These are phyloP conservation scores for Heliconius cydno DNA, from an alignment of 2,888 invertebrate genomes.

Conservation along the genomic window DNA sequence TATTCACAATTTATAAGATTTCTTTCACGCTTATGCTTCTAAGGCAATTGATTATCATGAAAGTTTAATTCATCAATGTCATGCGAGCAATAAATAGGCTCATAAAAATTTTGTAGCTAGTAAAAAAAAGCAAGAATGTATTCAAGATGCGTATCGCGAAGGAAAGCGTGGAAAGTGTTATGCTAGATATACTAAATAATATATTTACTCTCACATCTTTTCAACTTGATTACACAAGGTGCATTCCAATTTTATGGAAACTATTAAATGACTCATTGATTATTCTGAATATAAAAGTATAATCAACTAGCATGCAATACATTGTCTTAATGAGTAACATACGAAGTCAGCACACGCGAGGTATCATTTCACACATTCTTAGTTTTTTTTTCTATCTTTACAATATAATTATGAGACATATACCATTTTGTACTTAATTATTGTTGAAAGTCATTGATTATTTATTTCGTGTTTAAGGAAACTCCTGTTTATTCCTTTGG, in stretches of 20 bases:
- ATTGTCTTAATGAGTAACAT: constrained; percentile 71
- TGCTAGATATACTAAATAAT: constrained; percentile 58
- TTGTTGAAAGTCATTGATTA: constrained; percentile 39
- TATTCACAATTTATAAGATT: constrained; percentile 7
- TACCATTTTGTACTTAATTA: constrained; percentile 48
- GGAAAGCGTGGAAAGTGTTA: constrained; percentile 63
- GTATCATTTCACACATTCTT: constrained; percentile 70
- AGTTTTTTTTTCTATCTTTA: constrained; percentile 54
- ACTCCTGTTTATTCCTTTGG: constrained; percentile 84
- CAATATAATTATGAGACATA: constrained; percentile 60
- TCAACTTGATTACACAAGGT: constrained; percentile 60
- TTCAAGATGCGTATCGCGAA: constrained; percentile 49
- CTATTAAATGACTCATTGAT: constrained; percentile 67
- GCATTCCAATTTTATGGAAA: constrained; percentile 71
- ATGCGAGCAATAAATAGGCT: constrained; percentile 44
- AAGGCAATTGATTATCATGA: constrained; percentile 33
- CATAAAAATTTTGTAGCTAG: constrained; percentile 42
- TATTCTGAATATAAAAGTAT: constrained; percentile 74
- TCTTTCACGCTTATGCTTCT: background rate
- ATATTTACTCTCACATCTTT: constrained; percentile 59
- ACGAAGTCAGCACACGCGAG: constrained; percentile 73
- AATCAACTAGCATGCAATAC: constrained; percentile 69
- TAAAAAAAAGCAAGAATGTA: constrained; percentile 44
- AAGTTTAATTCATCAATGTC: constrained; percentile 46
- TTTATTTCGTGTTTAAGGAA: constrained; percentile 65